A percentile compares a stretch with the other conserved stretches of the same genome.
Conservation (phyloP, 2,113 vertebrate genomes). For the Suricata suricatta region DNA sequence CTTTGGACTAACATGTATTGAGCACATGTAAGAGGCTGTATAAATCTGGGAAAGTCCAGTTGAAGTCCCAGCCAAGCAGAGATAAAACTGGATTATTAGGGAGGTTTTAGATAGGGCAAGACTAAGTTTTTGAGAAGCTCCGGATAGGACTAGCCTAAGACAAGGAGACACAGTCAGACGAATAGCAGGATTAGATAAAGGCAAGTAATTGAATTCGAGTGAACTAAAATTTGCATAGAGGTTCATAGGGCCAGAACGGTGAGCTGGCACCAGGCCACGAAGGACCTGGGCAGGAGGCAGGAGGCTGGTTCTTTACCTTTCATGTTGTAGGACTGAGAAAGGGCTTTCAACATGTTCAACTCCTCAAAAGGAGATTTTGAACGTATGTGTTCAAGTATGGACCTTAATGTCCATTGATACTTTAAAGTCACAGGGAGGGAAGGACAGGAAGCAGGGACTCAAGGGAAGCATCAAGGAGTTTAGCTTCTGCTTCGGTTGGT, state of each 20-base stretch:
- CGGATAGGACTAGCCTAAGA: neutral
- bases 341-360: neutral
- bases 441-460: neutral
- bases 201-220: neutral
- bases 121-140: neutral
- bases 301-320: neutral
- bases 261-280: neutral
- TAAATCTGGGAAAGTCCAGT: neutral
- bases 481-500: neutral
- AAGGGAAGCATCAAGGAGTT: neutral
- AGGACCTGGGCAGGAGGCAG: neutral
- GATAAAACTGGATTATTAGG: neutral
- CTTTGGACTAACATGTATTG: neutral
- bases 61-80: neutral
- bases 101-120: neutral
- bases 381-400: neutral
- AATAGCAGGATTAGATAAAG: neutral
- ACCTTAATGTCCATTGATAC: neutral
- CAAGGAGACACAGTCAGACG: neutral
- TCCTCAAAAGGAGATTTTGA: neutral
- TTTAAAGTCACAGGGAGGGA: neutral
- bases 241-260: neutral
- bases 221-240: neutral
- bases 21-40: neutral
- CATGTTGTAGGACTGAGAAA: neutral